Evolutionary conservation across 2,797 vertebrate genomes (phyloP), one percentile per base, ranked within the genome.

Genomic region (Xenopus petersii): DNA sequence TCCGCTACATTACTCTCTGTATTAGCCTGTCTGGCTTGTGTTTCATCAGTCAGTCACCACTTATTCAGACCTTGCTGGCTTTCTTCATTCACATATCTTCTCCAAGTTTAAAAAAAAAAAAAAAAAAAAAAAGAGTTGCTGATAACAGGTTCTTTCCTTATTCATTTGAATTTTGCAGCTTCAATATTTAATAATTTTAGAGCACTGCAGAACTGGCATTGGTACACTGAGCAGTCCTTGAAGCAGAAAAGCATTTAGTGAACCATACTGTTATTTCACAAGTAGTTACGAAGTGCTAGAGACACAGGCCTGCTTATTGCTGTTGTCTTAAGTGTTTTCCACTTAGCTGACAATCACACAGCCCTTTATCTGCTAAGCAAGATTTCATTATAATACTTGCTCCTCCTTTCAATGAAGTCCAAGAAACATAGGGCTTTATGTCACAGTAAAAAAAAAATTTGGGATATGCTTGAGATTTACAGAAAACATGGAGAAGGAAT

Each of bases 71-170:
- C 17, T 17, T 12, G 2, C 21, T 65, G 46, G 61, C 61, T 47
- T 60, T 55, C 61, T 33, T 60, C 46, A 73, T 49, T 78, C 59
- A 64, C 58, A 49, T 48, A 60, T 49, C 51, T n/a, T 65, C 61
- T 73, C 16, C 65, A 73, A 24, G 65, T 73, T 73, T 1, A 21
- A 21, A 21, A 21, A 21, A 21, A 21, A 21, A 21, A 21, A 21
- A 21, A 21, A 74, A 78, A 78, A 66, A 73, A 73, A 65, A 66
- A 36, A 78, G 58, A 70, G 71, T 70, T 78, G 56, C 66, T 54
- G 71, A 73, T 64, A 73, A 70, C 76, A 26, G 47, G 67, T 67
- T 12, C 62, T 71, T 78, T 78, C 69, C 64, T 73, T 64, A 78
- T 78, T 78, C 54, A 78, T 79, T 54, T 54, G 24, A 59, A 36